These are phyloP conservation scores for Caenorhabditis latens DNA, from an alignment of 1,140 invertebrate species.

Conservation along the genomic window DNA sequence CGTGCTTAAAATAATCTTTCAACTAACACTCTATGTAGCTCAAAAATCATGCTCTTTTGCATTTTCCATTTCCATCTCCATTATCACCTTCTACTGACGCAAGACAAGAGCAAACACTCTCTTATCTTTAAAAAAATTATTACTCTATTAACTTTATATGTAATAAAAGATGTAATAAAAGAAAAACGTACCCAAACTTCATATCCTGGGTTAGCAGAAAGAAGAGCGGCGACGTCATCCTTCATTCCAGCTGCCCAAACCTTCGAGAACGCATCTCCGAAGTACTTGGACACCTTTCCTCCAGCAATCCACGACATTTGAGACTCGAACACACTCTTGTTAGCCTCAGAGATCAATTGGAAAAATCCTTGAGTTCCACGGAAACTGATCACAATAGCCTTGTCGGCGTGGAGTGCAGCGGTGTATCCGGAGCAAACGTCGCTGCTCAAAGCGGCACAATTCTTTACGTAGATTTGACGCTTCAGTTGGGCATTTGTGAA, in stretches of 20 bases:
- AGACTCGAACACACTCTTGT: slow-evolving; percentile 65
- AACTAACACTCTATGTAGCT: too few species aligned
- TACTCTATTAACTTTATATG: not conserved
- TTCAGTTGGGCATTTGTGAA: slow-evolving; percentile 70
- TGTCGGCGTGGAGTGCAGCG: slow-evolving; percentile 65
- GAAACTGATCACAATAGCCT: slow-evolving; percentile 68
- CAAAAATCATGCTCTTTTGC: too few species aligned
- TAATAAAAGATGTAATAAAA: not conserved
- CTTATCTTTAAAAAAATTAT: not conserved
- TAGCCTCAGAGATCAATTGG: slow-evolving; percentile 68
- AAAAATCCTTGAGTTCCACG: slow-evolving; percentile 70
- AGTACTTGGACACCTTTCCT: slow-evolving; percentile 69
- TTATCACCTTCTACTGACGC: not conserved
- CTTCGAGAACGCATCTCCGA: slow-evolving; percentile 66
- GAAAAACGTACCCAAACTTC: slow-evolving; percentile 68
- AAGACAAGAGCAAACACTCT: not conserved
- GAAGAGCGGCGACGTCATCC: slow-evolving; percentile 62
- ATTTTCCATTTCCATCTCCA: too few species aligned
- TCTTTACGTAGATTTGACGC: slow-evolving; percentile 57
- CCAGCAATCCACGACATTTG: slow-evolving; percentile 63
- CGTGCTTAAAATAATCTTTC: too few species aligned
- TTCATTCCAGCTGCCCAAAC: slow-evolving; percentile 69
- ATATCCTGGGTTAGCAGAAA: slow-evolving; percentile 66
- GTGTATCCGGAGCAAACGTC: slow-evolving; percentile 70
- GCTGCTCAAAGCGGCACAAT: slow-evolving; percentile 66